These are phyloP conservation scores for Ladona fulva DNA, from an alignment of 1,140 invertebrate genomes.

Conservation along the genomic window DNA sequence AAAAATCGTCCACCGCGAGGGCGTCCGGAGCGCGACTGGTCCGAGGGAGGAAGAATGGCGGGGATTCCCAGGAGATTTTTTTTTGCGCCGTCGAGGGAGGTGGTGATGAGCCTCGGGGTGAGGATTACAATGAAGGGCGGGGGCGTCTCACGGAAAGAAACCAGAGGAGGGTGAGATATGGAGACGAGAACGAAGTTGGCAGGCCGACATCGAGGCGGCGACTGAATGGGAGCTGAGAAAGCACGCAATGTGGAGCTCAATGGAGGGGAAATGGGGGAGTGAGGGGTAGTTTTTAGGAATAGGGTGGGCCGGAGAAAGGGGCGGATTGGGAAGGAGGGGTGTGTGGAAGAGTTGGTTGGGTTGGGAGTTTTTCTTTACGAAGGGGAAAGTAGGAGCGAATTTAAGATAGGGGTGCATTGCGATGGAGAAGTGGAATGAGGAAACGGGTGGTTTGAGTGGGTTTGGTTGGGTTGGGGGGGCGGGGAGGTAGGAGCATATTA, in stretches of 20 bases:
- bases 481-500: not conserved
- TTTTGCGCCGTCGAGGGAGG: too few relatives aligned
- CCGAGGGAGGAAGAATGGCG: too few relatives aligned
- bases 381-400: not conserved
- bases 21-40: too few relatives aligned
- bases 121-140: not conserved
- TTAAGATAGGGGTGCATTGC: not conserved
- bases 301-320: not conserved
- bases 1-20: too few relatives aligned
- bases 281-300: not conserved
- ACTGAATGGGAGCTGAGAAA: not conserved
- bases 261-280: not conserved
- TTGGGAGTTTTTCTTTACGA: not conserved
- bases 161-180: not conserved
- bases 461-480: not conserved
- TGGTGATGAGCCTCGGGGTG: not conserved
- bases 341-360: not conserved
- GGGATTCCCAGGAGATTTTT: too few relatives aligned
- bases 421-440: not conserved
- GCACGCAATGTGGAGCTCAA: not conserved
- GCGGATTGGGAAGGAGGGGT: not conserved
- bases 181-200: not conserved
- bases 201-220: slow-evolving; percentile 3
- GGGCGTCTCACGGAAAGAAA: not conserved
- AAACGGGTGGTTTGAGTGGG: not conserved